Conservation (phyloP, 2,888 invertebrate genomes). For the Tipula unca region DNA sequence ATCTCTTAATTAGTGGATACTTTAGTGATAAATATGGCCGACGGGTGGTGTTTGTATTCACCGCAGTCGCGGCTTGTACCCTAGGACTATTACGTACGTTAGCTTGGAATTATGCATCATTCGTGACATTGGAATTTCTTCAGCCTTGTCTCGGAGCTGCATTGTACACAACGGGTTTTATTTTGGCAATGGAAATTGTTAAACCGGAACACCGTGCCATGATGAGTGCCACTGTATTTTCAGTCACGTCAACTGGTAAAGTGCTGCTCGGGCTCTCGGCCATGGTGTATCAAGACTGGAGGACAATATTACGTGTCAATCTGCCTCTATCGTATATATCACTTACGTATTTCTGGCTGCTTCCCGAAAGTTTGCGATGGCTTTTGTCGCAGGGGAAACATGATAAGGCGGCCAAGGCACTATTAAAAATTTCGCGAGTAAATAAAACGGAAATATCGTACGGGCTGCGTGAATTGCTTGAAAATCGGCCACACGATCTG, state of each 20-base stretch:
- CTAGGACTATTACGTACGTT: neutral
- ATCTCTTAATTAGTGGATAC: neutral
- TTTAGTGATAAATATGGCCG: neutral
- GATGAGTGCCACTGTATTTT: neutral
- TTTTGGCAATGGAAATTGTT: neutral
- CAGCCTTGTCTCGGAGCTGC: neutral
- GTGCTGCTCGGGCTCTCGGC: conserved; percentile 52
- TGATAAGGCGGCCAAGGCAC: neutral
- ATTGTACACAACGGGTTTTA: neutral
- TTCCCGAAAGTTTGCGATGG: conserved; percentile 51
- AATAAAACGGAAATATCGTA: conserved; percentile 31
- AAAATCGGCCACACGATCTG: neutral
- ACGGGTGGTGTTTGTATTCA: neutral
- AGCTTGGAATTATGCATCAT: neutral
- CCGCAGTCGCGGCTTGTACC: too few species aligned
- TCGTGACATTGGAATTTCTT: neutral
- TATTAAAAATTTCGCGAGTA: conserved; percentile 28
- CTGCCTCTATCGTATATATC: neutral
- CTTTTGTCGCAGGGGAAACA: neutral
- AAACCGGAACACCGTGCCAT: neutral
- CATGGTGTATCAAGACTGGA: conserved; percentile 46
- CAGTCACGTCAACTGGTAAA: neutral
- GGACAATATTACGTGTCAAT: neutral
- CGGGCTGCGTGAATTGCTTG: neutral
- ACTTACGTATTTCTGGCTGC: conserved; percentile 50